Conservation (phyloP, 2,797 vertebrate species). For the Meriones psammophilus region DNA sequence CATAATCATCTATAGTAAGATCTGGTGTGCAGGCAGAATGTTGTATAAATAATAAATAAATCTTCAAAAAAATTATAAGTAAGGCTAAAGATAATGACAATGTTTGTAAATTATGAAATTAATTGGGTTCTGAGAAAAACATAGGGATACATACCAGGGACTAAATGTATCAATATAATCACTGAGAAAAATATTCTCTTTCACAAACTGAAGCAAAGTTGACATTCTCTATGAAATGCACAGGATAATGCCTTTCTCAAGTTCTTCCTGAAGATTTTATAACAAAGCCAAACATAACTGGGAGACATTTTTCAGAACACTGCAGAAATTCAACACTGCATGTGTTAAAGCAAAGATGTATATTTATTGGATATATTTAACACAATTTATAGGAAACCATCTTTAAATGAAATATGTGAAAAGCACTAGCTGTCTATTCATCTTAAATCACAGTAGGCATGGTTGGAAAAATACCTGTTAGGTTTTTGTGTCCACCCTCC, state of each 20-base stretch:
- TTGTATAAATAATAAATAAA: no score
- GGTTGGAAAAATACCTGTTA: slow-evolving; percentile 64
- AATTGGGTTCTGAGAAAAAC: not conserved
- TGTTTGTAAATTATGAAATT: not conserved
- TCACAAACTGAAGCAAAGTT: slow-evolving; percentile 40
- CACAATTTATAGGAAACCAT: slow-evolving; percentile 62
- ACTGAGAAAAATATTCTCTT: slow-evolving; percentile 40
- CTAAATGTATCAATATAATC: not conserved
- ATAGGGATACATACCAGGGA: not conserved
- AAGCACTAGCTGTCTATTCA: slow-evolving; percentile 10
- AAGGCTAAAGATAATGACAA: not conserved
- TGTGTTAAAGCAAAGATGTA: slow-evolving; percentile 41
- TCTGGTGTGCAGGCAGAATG: no score
- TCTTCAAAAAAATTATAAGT: no score
- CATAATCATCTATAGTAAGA: no score
- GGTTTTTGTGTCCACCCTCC: slow-evolving; percentile 45
- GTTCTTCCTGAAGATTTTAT: slow-evolving; percentile 22
- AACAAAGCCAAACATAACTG: slow-evolving; percentile 23
- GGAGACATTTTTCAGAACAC: slow-evolving; percentile 24
- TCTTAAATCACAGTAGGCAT: slow-evolving; percentile 59
- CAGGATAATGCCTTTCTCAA: not conserved
- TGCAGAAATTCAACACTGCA: not conserved
- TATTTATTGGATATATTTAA: slow-evolving; percentile 54
- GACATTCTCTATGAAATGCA: not conserved
- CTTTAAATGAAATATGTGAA: slow-evolving; percentile 65